Evolutionary conservation across 2,888 invertebrate species (phyloP).

Genomic region (Deilephila porcellus): DNA sequence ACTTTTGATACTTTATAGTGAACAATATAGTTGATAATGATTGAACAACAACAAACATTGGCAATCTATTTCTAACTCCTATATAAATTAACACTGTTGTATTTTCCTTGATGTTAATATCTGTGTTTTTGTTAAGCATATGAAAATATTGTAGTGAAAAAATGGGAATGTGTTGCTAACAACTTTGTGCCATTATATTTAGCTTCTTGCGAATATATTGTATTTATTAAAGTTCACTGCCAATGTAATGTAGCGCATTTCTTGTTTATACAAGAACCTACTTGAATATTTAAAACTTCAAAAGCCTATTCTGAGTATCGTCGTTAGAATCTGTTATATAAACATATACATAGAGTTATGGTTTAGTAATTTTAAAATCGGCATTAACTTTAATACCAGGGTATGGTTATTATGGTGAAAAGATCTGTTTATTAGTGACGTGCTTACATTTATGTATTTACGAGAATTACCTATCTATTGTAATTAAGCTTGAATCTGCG

Average conservation of each 20-base stretch:
- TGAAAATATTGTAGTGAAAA: neutral
- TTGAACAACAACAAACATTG: no score
- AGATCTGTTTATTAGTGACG: neutral
- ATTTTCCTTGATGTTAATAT: neutral
- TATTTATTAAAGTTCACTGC: neutral
- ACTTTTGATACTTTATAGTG: neutral
- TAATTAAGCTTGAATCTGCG: slow-evolving; percentile 53
- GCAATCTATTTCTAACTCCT: no score
- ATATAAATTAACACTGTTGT: no score
- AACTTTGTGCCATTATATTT: neutral
- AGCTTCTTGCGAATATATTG: neutral
- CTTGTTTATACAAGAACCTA: neutral
- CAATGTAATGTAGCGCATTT: slow-evolving; percentile 1
- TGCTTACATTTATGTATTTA: slow-evolving; percentile 14
- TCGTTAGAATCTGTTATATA: neutral
- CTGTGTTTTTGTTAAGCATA: neutral
- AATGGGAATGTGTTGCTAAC: neutral
- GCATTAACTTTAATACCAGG: neutral
- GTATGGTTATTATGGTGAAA: neutral
- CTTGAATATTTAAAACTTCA: neutral
- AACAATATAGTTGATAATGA: no score
- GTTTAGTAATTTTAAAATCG: neutral
- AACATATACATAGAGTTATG: neutral
- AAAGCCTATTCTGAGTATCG: neutral
- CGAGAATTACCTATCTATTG: neutral